Percentiles rank a stretch among this genome's conserved stretches.
phyloP scores from a whole-genome alignment of 2,888 invertebrate species.

The Octonoba sinensis region DNA sequence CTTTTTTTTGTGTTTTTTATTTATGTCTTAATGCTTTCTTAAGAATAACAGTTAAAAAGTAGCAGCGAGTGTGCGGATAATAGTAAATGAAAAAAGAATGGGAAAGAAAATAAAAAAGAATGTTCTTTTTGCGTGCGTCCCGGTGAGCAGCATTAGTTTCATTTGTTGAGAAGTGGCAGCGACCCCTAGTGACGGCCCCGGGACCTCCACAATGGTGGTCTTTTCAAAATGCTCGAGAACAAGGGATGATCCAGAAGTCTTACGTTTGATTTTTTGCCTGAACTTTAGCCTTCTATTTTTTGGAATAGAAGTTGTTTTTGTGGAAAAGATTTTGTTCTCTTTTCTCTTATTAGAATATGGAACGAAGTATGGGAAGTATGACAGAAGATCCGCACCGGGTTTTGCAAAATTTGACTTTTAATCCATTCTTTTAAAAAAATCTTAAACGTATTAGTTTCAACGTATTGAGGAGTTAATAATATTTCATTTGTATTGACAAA shows the following conservation, averaged over 20 bases:
- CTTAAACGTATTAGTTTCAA: too few relatives aligned
- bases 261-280: too few relatives aligned
- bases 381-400: too few relatives aligned
- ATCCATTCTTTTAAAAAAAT: too few relatives aligned
- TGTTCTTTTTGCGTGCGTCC: constrained; percentile 50
- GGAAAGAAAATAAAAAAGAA: constrained; percentile 19
- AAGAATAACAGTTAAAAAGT: constrained; percentile 18
- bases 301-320: too few relatives aligned
- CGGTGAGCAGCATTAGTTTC: constrained; percentile 53
- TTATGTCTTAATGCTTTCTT: constrained; percentile 51
- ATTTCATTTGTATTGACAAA: too few relatives aligned
- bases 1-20: constrained; percentile 20
- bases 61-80: constrained; percentile 16
- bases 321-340: too few relatives aligned
- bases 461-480: too few relatives aligned
- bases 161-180: constrained; percentile 55
- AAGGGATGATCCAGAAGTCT: neutral
- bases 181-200: constrained; percentile 44
- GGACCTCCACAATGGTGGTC: constrained; percentile 51
- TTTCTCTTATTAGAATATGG: too few relatives aligned
- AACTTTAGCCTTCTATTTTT: too few relatives aligned
- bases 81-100: constrained; percentile 26
- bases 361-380: too few relatives aligned
- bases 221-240: constrained; percentile 37
- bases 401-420: too few relatives aligned